Evolutionary conservation across 2,888 invertebrate species (phyloP), one percentile per base, ranked within the genome.

Genomic region (Drosophila lutescens): DNA sequence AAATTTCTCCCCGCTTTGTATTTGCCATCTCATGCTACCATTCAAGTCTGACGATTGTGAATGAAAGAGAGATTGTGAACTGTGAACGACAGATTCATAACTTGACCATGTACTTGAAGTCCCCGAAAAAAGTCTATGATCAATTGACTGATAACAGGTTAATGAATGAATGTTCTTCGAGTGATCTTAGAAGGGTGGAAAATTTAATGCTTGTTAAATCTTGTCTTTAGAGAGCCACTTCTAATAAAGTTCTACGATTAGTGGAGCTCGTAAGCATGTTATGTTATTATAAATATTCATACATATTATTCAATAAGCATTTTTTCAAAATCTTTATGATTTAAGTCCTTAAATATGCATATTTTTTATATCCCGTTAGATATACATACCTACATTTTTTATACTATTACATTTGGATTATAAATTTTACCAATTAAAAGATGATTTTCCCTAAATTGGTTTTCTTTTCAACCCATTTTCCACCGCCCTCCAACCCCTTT

Each of bases 61-160:
- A 66, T 66, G 65, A 66, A 66, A 66, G 67, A 66, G 53, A 66
- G 67, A 66, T 66, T 54, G 67, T 8, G 30, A 53, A 53, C 46
- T 38, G 17, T 34, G 40, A 40, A 10, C 15, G 47, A 41, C 41
- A 62, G 62, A 62, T 62, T 56, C 62, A 34, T 13, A 17, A 17
- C 34, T 12, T 2, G 13, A 34, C 17, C 17, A 49, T 46, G 61
- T 46, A 58, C 63, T 63, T 65, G 43, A 63, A 26, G 50, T 15
- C 20, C 32, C 46, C 30, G 32, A 15, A 17, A 32, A 20, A 54
- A 20, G 8, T 32, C 20, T 15, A 30, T 44, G 63, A 63, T 63
- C 63, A 43, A 38, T 62, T 34, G 65, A 40, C 46, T 66, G 65
- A 66, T 66, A 66, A 66, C 23, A 26, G 30, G 40, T 32, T 46